phyloP scores from a whole-genome alignment of 1,140 invertebrate species.

The Tetragnatha versicolor region DNA sequence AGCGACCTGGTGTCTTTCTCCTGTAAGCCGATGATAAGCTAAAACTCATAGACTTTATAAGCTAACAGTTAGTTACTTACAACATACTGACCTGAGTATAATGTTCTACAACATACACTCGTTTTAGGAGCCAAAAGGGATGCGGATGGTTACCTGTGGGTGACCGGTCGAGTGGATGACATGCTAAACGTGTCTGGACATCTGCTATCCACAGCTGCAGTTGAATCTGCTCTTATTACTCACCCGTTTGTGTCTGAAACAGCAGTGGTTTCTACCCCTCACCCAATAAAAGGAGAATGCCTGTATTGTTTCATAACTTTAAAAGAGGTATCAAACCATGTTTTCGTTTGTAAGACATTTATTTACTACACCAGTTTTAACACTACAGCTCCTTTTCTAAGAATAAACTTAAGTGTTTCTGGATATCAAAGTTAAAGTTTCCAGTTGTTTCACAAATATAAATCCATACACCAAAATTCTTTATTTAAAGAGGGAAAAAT shows the following conservation, averaged over 20 bases:
- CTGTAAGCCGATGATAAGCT: too few species aligned
- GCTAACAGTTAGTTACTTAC: too few species aligned
- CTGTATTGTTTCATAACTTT: conserved; percentile 96
- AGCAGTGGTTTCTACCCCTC: conserved; percentile 92
- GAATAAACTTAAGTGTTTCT: too few species aligned
- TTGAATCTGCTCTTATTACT: conserved; percentile 87
- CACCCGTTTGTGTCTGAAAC: conserved; percentile 86
- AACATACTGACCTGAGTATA: too few species aligned
- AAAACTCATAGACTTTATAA: too few species aligned
- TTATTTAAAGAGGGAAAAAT: too few species aligned
- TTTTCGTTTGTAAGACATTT: too few species aligned
- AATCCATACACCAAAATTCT: too few species aligned
- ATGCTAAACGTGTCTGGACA: conserved; percentile 98
- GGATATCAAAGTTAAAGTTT: not conserved
- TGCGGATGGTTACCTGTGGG: conserved; percentile 94
- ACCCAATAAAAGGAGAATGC: conserved; percentile 93
- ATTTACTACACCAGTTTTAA: too few species aligned
- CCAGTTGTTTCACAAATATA: not conserved
- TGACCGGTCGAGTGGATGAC: conserved; percentile 96
- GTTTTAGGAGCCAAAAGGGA: conserved; percentile 81
- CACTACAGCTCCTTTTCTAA: too few species aligned
- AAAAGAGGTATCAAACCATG: conserved; percentile 70
- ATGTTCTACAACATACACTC: not conserved
- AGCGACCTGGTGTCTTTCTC: too few species aligned
- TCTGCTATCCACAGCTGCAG: conserved; percentile 93